A percentile compares a stretch with the other conserved stretches of the same genome.
phyloP scores from a whole-genome alignment of 2,888 invertebrate genomes.

The Galeruca laticollis region DNA sequence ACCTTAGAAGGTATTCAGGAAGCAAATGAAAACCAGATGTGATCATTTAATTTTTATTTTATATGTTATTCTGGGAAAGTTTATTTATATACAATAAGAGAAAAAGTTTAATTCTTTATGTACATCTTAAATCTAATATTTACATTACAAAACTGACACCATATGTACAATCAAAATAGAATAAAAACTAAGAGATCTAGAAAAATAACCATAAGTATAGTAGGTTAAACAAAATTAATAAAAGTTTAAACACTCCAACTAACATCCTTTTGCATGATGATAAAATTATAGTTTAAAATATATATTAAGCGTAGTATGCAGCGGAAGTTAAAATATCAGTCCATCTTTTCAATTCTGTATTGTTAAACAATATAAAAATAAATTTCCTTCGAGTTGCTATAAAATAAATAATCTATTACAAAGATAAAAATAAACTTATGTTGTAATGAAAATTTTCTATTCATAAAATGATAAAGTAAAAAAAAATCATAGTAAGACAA shows the following conservation, averaged over 20 bases:
- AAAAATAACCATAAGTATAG: slow-evolving; percentile 35
- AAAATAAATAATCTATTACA: slow-evolving; percentile 10
- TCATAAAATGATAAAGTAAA: neutral
- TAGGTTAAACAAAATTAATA: slow-evolving; percentile 31
- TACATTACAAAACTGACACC: slow-evolving; percentile 43
- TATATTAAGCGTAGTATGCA: slow-evolving; percentile 33
- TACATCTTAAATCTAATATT: slow-evolving; percentile 44
- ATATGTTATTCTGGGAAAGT: slow-evolving; percentile 42
- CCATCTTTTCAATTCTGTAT: slow-evolving; percentile 37
- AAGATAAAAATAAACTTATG: neutral
- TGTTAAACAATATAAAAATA: slow-evolving; percentile 29
- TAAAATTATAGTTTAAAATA: slow-evolving; percentile 26
- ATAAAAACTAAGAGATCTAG: slow-evolving; percentile 48
- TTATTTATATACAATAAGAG: slow-evolving; percentile 46
- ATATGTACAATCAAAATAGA: slow-evolving; percentile 47
- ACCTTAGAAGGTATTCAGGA: neutral
- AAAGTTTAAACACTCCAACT: slow-evolving; percentile 14
- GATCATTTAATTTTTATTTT: slow-evolving; percentile 34
- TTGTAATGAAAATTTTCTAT: neutral
- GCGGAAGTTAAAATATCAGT: slow-evolving; percentile 42
- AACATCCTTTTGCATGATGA: slow-evolving; percentile 14
- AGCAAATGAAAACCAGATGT: slow-evolving; percentile 10
- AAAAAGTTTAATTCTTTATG: slow-evolving; percentile 41
- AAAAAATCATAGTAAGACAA: neutral
- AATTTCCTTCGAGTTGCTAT: neutral